Evolutionary conservation across 2,888 invertebrate species (phyloP).

Genomic region (Tenthredo scrophulariae): DNA sequence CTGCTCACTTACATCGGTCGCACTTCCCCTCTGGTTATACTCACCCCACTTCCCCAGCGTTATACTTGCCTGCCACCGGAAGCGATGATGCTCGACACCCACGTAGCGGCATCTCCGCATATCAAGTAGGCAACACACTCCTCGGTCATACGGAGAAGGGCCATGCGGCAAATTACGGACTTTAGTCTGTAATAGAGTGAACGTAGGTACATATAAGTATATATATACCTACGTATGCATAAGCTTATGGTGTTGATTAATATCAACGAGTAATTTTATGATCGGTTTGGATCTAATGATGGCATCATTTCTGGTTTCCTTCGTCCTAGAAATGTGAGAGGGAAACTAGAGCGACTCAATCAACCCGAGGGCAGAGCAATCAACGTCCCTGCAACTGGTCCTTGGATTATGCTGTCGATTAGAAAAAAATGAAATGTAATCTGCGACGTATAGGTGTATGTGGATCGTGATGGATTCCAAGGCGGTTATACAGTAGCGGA

Average conservation of each 20-base stretch:
- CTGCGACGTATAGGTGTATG: not conserved
- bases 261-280: not conserved
- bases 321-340: slow-evolving; percentile 41
- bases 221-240: not conserved
- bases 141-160: not conserved
- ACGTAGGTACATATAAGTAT: not conserved
- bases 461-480: slow-evolving; percentile 41
- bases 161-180: slow-evolving; percentile 15
- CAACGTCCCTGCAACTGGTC: slow-evolving; percentile 8
- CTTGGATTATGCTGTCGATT: slow-evolving; percentile 39
- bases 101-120: slow-evolving; percentile 63
- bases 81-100: slow-evolving; percentile 72
- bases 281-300: not conserved
- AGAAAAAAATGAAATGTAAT: slow-evolving; percentile 21
- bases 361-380: slow-evolving; percentile 45
- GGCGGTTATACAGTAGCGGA: not conserved
- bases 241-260: not conserved
- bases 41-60: slow-evolving; percentile 56
- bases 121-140: slow-evolving; percentile 45
- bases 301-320: slow-evolving; percentile 26
- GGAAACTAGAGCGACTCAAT: slow-evolving; percentile 15
- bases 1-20: slow-evolving; percentile 76
- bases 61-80: slow-evolving; percentile 67
- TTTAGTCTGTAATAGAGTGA: not conserved
- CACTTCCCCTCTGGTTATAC: slow-evolving; percentile 60